Base-by-base conservation (phyloP, 2,113 vertebrate species). In the Hippocampus guttulatus region DNA sequence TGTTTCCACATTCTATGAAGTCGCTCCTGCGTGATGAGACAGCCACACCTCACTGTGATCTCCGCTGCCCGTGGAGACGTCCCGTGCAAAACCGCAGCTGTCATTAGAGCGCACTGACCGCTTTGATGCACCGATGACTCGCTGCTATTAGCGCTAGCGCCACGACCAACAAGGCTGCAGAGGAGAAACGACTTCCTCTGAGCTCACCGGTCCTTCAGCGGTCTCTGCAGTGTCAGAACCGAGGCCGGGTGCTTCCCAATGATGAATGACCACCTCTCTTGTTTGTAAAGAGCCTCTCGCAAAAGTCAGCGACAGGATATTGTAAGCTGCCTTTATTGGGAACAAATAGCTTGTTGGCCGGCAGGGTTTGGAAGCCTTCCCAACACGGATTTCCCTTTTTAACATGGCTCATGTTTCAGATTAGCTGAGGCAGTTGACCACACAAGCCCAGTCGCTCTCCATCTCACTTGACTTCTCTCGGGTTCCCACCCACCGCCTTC, bases 321-420 rank as follows among this genome's bases (percentile, higher is more conserved):
- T 88, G 76, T 85, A 81, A 84, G 84, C 75, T 80, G 57, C 64
- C 81, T 90, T 88, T 85, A 88, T 88, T 85, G 74, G 81, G 81
- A 80, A 84, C 74, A 89, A 89, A 86, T 88, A 81, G 78, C 77
- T 75, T 65, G 64, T 68, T 67, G 69, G 73, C 66, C 55, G 58
- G 75, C 67, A 62, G 68, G 65, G 68, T 83, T 73, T 84, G 84
- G 83, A 86, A 54, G 45, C 10, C 27, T 82, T 89, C 84, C 89
- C 67, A 57, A 79, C 57, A 79, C 70, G 66, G 64, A 78, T 86
- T 74, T 77, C 40, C 65, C 40, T 72, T 72, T 40, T 64, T 71
- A 78, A 65, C 41, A 23, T 68, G 23, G 49, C 82, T 90, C 76
- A 76, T 87, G 85, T 88, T 91, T 90, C 82, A 84, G 85, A 88